These are phyloP conservation scores for Hydrolagus colliei DNA, from an alignment of 2,797 vertebrate genomes.

Conservation along the genomic window DNA sequence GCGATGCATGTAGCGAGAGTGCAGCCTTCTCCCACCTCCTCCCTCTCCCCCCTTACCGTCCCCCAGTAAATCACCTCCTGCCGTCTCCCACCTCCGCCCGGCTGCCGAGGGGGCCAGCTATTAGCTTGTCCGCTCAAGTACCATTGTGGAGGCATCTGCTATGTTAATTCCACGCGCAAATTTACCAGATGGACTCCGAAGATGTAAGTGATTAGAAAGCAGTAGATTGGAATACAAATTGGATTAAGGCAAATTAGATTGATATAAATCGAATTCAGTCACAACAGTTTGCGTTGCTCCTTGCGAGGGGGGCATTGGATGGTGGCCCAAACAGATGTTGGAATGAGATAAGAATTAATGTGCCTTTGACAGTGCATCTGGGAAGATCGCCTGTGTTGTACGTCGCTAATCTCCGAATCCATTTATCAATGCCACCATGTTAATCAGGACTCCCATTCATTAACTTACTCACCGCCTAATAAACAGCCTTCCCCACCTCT, in stretches of 20 bases:
- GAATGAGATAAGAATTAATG: slow-evolving; percentile 91
- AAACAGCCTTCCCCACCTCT: slow-evolving; percentile 58
- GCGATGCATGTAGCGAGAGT: no score
- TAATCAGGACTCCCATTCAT: slow-evolving; percentile 93
- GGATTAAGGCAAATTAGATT: slow-evolving; percentile 97
- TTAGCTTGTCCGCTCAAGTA: slow-evolving; percentile 72
- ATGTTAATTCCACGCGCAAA: slow-evolving; percentile 71
- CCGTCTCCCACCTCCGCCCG: slow-evolving; percentile 49
- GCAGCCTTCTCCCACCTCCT: no score
- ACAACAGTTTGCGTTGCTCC: slow-evolving; percentile 74
- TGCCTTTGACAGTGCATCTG: slow-evolving; percentile 74
- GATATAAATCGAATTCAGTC: slow-evolving; percentile 95
- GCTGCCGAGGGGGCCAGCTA: slow-evolving; percentile 58
- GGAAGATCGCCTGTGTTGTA: slow-evolving; percentile 70
- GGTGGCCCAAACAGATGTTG: slow-evolving; percentile 89
- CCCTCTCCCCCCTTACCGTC: background rate
- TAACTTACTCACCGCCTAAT: slow-evolving; percentile 73
- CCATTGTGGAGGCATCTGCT: slow-evolving; percentile 88
- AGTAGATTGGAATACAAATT: slow-evolving; percentile 99
- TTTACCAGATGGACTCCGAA: slow-evolving; percentile 91
- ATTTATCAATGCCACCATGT: slow-evolving; percentile 93
- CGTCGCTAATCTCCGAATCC: slow-evolving; percentile 78
- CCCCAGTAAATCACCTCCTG: slow-evolving; percentile 50
- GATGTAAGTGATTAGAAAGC: slow-evolving; percentile 97
- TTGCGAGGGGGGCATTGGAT: slow-evolving; percentile 71